A percentile compares a stretch with the other conserved stretches of the same genome.
phyloP scores from a whole-genome alignment of 2,113 vertebrate genomes.

The Pantherophis guttatus region DNA sequence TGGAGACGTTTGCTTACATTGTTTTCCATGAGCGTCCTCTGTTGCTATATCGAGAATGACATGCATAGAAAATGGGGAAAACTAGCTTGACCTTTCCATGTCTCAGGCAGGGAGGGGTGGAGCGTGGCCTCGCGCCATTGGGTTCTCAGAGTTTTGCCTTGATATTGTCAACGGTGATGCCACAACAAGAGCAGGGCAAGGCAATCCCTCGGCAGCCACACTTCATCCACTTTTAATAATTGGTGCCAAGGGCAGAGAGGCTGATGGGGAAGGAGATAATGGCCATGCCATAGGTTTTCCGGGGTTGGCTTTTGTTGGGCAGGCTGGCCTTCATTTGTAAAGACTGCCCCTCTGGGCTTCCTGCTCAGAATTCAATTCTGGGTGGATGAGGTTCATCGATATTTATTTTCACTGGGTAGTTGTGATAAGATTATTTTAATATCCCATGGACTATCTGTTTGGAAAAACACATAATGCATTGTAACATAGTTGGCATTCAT shows the following conservation, averaged over 20 bases:
- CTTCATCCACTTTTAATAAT: conserved; percentile 68
- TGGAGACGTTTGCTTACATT: conserved; percentile 81
- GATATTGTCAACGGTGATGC: conserved; percentile 71
- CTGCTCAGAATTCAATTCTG: conserved; percentile 45
- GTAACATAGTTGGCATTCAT: neutral
- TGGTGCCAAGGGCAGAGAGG: conserved; percentile 61
- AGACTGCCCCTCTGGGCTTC: conserved; percentile 48
- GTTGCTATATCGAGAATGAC: conserved; percentile 78
- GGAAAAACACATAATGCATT: conserved; percentile 4
- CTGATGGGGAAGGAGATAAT: conserved; percentile 52
- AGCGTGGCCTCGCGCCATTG: conserved; percentile 51
- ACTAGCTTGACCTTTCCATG: conserved; percentile 76
- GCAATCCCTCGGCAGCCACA: conserved; percentile 42
- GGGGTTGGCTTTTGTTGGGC: conserved; percentile 35
- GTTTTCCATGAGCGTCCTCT: conserved; percentile 78
- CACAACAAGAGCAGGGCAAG: conserved; percentile 56
- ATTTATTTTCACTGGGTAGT: conserved; percentile 39
- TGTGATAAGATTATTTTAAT: conserved; percentile 38
- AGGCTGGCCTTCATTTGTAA: conserved; percentile 41
- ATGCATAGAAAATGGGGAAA: conserved; percentile 76
- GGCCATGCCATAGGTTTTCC: conserved; percentile 48
- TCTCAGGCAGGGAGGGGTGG: conserved; percentile 58
- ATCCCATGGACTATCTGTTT: conserved; percentile 9
- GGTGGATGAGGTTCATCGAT: conserved; percentile 41
- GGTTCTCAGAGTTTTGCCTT: conserved; percentile 65